phyloP scores from a whole-genome alignment of 2,113 vertebrate genomes.

The Nematolebias whitei region DNA sequence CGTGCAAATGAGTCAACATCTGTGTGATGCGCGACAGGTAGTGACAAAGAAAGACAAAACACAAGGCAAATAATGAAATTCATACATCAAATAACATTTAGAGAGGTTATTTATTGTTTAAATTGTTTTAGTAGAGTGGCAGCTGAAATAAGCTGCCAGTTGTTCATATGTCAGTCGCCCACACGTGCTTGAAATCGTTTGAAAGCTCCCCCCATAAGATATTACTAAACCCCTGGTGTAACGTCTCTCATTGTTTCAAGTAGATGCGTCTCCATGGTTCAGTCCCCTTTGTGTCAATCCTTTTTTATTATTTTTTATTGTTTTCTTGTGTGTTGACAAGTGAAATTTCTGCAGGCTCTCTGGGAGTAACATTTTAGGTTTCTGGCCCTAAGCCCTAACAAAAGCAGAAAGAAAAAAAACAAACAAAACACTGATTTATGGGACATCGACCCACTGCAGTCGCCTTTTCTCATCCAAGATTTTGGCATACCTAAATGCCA shows the following conservation, averaged over 20 bases:
- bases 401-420: not conserved
- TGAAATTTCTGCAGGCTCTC: conserved; percentile 36
- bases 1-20: conserved; percentile 63
- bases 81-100: conserved; percentile 42
- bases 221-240: conserved; percentile 44
- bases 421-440: not conserved
- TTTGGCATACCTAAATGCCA: conserved; percentile 12
- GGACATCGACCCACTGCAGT: not conserved
- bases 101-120: conserved; percentile 52
- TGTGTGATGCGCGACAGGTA: conserved; percentile 43
- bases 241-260: conserved; percentile 38
- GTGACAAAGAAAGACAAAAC: conserved; percentile 1
- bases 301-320: conserved; percentile 17
- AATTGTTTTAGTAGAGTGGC: conserved; percentile 47
- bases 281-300: conserved; percentile 17
- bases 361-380: conserved; percentile 20
- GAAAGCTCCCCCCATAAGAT: conserved; percentile 26
- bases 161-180: conserved; percentile 61
- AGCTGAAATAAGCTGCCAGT: conserved; percentile 58
- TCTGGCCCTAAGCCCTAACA: conserved; percentile 24
- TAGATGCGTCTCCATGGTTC: conserved; percentile 31
- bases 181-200: conserved; percentile 43
- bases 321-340: conserved; percentile 38
- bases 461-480: conserved; percentile 21
- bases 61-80: not conserved